Base-by-base conservation (phyloP, 2,113 vertebrate genomes). In the Lagopus leucura region DNA sequence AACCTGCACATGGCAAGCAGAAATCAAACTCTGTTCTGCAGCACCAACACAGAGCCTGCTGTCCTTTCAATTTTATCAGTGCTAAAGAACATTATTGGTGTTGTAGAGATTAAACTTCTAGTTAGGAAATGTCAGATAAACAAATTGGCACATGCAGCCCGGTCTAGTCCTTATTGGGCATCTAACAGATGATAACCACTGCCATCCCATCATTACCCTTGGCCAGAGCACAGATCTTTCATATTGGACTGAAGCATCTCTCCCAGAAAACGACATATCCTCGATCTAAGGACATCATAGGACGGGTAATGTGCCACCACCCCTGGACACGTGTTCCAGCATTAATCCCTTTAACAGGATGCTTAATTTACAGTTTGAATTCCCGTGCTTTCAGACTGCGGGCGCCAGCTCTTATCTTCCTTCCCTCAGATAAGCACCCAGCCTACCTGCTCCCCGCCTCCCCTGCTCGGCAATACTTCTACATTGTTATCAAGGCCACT, bases 91-190 rank as follows among this genome's bases (percentile, higher is more conserved):
- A 47, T 69, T 63, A 74, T 47, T 50, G 82, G 81, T 75, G 66
- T 14, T 71, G 32, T 18, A 86, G 65, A 78, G 87, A 93, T 95
- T 71, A 55, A 86, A 88, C 8, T 43, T n/a, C 38, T 57, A 52
- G 32, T 93, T 78, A 86, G 80, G 22, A 90, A 90, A 81, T 67
- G 55, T 77, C 82, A 90, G 38, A 58, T 55, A 78, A 28, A 64
- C 38, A 78, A 92, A 90, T 4, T 60, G 52, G 52, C 85, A 90
- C 30, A 27, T 8, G 20, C 40, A 88, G 45, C n/a, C 65, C 81
- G 65, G 57, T 71, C 90, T 92, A 88, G 78, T 81, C 66, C 45
- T 74, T 81, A 70, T n/a, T 61, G 52, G 58, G 77, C 61, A 64
- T 47, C 61, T 86, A 89, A 11, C 75, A 40, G 43, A 69, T n/a